Percentiles rank a stretch among this genome's conserved stretches.
These are phyloP conservation scores for Podabrus alpinus DNA, from an alignment of 2,888 invertebrate species.

Conservation along the genomic window DNA sequence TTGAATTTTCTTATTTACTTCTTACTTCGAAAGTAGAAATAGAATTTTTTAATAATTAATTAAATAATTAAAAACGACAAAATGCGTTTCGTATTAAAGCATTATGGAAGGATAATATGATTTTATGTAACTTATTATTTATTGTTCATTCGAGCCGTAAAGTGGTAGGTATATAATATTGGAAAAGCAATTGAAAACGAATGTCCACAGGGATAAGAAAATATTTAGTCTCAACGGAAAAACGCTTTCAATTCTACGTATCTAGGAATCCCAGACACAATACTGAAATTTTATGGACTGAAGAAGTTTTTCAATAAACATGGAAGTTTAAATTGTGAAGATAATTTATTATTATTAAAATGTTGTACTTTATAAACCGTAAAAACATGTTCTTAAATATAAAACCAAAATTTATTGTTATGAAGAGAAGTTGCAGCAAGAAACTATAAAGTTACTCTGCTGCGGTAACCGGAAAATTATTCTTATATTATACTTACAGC, in stretches of 20 bases:
- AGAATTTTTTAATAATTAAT: background rate
- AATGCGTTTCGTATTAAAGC: background rate
- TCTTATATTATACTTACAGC: background rate
- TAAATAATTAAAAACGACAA: background rate
- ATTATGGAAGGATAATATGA: background rate
- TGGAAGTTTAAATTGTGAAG: conserved; percentile 22
- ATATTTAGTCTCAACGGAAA: conserved; percentile 47
- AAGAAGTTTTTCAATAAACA: conserved; percentile 46
- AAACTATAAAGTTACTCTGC: background rate
- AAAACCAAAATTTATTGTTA: conserved; percentile 12
- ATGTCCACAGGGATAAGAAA: conserved; percentile 51
- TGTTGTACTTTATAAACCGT: conserved; percentile 4
- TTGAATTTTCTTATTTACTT: background rate
- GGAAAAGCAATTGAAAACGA: conserved; percentile 49
- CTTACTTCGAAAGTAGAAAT: background rate
- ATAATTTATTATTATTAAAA: conserved; percentile 28
- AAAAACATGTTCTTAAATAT: conserved; percentile 22
- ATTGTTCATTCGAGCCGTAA: conserved; percentile 42
- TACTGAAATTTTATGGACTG: conserved; percentile 49
- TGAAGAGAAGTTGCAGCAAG: conserved; percentile 1
- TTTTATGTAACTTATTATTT: conserved; percentile 19
- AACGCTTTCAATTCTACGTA: conserved; percentile 49
- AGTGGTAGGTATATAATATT: conserved; percentile 39
- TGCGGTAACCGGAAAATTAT: background rate
- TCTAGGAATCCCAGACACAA: conserved; percentile 48